These are phyloP conservation scores for Equus przewalskii DNA, from an alignment of 2,113 vertebrate species.

Conservation along the genomic window DNA sequence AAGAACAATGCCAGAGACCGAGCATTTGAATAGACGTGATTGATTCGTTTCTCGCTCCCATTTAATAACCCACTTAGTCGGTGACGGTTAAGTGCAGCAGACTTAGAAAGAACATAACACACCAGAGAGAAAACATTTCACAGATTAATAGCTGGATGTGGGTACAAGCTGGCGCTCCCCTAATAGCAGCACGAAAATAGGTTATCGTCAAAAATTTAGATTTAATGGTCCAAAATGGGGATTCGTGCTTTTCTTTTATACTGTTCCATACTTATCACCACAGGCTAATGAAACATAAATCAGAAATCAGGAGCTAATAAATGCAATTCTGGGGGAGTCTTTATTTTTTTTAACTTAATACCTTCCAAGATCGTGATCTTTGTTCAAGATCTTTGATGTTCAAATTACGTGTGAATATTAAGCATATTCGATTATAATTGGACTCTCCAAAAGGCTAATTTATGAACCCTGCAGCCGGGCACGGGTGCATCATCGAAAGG, in stretches of 20 bases:
- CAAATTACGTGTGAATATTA: constrained; percentile 78
- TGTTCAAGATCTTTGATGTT: constrained; percentile 76
- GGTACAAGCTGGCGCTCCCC: constrained; percentile 71
- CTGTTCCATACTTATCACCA: constrained; percentile 66
- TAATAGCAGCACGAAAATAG: constrained; percentile 83
- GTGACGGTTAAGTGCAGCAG: constrained; percentile 75
- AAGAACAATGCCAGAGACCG: constrained; percentile 68
- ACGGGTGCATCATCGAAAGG: background rate
- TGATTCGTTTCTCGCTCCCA: constrained; percentile 79
- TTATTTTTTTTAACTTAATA: constrained; percentile 71
- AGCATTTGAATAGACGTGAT: constrained; percentile 76
- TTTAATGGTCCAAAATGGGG: constrained; percentile 80
- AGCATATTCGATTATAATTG: constrained; percentile 63
- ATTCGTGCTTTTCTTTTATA: constrained; percentile 69
- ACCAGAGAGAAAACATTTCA: constrained; percentile 82
- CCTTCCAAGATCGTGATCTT: constrained; percentile 78
- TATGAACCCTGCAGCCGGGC: constrained; percentile 44
- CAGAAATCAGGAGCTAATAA: constrained; percentile 78
- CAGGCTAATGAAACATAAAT: constrained; percentile 80
- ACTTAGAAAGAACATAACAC: constrained; percentile 80
- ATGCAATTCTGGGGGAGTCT: constrained; percentile 67
- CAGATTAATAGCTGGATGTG: constrained; percentile 82
- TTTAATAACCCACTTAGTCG: constrained; percentile 81
- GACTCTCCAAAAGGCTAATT: constrained; percentile 74
- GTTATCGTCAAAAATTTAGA: constrained; percentile 79